These are phyloP conservation scores for Macropis europaea DNA, from an alignment of 2,888 invertebrate genomes.

Conservation along the genomic window DNA sequence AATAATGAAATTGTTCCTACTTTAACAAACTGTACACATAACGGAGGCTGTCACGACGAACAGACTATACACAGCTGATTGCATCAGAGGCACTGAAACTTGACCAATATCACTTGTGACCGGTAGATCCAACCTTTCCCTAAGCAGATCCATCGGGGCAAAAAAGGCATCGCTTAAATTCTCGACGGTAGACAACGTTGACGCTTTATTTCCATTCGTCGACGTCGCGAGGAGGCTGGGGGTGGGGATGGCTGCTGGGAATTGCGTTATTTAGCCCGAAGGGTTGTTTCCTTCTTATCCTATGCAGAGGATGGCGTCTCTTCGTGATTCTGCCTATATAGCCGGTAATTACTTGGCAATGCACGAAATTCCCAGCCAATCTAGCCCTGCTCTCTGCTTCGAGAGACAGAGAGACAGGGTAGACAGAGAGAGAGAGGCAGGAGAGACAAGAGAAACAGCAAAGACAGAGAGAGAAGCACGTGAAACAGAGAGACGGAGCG, in stretches of 20 bases:
- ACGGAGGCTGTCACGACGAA: too few relatives aligned
- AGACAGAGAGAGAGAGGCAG: neutral
- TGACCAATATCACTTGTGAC: neutral
- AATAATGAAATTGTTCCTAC: too few relatives aligned
- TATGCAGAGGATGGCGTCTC: neutral
- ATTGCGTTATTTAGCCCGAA: constrained; percentile 41
- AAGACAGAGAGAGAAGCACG: neutral
- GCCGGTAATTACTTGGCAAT: constrained; percentile 44
- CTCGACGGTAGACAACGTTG: constrained; percentile 6
- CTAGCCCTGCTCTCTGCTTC: constrained; percentile 9
- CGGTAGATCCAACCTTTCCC: neutral
- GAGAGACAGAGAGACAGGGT: neutral
- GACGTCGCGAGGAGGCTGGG: constrained; percentile 2
- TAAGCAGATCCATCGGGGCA: neutral
- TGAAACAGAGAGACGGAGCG: neutral
- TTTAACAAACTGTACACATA: too few relatives aligned
- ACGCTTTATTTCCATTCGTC: constrained; percentile 31
- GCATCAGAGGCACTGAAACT: too few relatives aligned
- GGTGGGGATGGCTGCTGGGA: neutral
- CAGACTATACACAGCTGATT: too few relatives aligned
- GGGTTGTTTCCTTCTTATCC: constrained; percentile 39
- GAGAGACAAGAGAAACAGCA: neutral
- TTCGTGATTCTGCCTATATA: constrained; percentile 16
- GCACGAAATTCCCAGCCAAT: constrained; percentile 37
- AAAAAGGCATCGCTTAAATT: constrained; percentile 7